Percentiles rank a stretch among this genome's conserved stretches.
Evolutionary conservation across 2,113 vertebrate genomes (phyloP).

Genomic region (Seriola quinqueradiata): DNA sequence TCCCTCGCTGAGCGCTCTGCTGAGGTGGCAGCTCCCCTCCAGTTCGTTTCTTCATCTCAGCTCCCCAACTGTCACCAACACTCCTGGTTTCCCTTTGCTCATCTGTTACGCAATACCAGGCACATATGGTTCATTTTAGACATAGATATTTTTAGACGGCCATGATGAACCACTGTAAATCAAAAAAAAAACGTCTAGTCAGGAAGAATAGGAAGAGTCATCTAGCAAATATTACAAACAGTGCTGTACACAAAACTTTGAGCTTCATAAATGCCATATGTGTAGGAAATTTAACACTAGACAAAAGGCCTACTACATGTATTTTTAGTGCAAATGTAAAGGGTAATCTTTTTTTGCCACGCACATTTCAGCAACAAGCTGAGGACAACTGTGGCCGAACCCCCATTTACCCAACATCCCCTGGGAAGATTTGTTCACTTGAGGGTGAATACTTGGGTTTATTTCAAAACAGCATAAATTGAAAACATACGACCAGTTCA

Average conservation of each 20-base stretch:
- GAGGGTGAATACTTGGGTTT: conserved; percentile 75
- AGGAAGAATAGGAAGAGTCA: conserved; percentile 50
- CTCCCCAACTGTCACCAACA: conserved; percentile 45
- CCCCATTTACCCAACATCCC: conserved; percentile 55
- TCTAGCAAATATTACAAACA: conserved; percentile 55
- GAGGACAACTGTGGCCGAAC: conserved; percentile 46
- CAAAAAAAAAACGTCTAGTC: conserved; percentile 46
- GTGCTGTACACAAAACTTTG: conserved; percentile 28
- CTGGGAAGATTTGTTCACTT: conserved; percentile 72
- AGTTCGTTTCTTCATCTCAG: conserved; percentile 16
- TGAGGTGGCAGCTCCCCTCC: conserved; percentile 35
- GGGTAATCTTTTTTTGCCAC: conserved; percentile 56
- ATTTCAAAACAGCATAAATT: conserved; percentile 82
- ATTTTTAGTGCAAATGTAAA: conserved; percentile 62
- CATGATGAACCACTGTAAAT: conserved; percentile 61
- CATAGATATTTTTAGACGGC: conserved; percentile 81
- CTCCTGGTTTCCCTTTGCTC: conserved; percentile 40
- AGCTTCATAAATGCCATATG: conserved; percentile 62
- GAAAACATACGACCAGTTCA: conserved; percentile 78
- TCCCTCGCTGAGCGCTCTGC: not conserved
- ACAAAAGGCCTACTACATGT: conserved; percentile 51
- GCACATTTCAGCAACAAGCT: conserved; percentile 60
- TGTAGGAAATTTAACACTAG: conserved; percentile 73
- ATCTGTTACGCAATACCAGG: conserved; percentile 75
- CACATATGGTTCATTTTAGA: conserved; percentile 82